These are phyloP conservation scores for Diarsia dahlii DNA, from an alignment of 2,888 invertebrate species.

Conservation along the genomic window DNA sequence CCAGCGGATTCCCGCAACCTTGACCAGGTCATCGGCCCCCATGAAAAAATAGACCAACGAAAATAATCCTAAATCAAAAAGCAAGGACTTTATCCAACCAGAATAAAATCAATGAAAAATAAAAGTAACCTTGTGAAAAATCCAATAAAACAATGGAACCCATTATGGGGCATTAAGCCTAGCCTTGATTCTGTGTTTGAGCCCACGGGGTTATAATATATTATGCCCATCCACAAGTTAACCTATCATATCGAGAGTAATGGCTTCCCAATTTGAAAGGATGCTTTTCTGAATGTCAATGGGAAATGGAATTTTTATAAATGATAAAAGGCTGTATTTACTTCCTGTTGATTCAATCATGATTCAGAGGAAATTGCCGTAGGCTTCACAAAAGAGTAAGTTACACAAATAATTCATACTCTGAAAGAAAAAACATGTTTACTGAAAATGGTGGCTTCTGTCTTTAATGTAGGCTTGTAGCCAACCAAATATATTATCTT, in stretches of 20 bases:
- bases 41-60: background rate
- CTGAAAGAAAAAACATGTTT: background rate
- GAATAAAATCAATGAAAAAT: slow-evolving; percentile 31
- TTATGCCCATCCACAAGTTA: slow-evolving; percentile 49
- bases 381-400: background rate
- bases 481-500: background rate
- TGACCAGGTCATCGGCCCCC: too few relatives aligned
- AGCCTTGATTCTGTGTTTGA: slow-evolving; percentile 39
- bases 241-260: slow-evolving; percentile 51
- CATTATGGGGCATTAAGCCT: slow-evolving; percentile 35
- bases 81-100: background rate
- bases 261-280: slow-evolving; percentile 40
- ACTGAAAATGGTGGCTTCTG: background rate
- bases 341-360: background rate
- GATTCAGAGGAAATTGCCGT: background rate
- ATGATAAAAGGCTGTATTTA: background rate
- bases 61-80: background rate
- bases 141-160: slow-evolving; percentile 46
- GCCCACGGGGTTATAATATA: slow-evolving; percentile 47
- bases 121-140: slow-evolving; percentile 45
- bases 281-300: slow-evolving; percentile 21
- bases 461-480: background rate
- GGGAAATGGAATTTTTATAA: background rate
- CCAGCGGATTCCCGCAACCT: too few relatives aligned
- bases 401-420: background rate